Conservation (phyloP, 1,140 invertebrate species). For the Aphis gossypii region DNA sequence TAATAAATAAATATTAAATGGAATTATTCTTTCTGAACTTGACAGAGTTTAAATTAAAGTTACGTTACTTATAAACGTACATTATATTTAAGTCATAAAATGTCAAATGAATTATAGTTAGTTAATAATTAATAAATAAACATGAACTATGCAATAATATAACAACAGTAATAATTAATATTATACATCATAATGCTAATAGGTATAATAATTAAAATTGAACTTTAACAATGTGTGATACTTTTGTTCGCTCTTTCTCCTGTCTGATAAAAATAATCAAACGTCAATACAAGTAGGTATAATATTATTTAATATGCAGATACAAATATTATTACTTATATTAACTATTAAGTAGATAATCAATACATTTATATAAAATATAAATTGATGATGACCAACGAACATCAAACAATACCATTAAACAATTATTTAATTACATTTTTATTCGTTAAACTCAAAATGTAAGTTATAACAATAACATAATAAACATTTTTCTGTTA, state of each 20-base stretch:
- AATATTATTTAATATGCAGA: not conserved
- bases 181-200: not conserved
- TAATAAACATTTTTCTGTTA: not conserved
- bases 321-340: not conserved
- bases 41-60: too few relatives aligned
- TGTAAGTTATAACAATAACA: not conserved
- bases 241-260: not conserved
- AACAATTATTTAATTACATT: constrained; percentile 12
- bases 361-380: too few relatives aligned
- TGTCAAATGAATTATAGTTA: too few relatives aligned
- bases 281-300: not conserved
- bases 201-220: not conserved
- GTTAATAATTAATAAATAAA: too few relatives aligned
- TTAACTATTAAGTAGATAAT: not conserved
- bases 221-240: not conserved
- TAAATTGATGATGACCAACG: not conserved
- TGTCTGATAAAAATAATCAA: not conserved
- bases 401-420: not conserved
- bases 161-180: too few relatives aligned
- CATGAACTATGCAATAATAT: too few relatives aligned
- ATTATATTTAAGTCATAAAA: too few relatives aligned
- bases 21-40: too few relatives aligned
- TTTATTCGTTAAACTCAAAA: not conserved
- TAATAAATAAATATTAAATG: too few relatives aligned
- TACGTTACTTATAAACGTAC: too few relatives aligned